Base-by-base conservation (phyloP, 2,888 invertebrate species). In the Harpagoxenus sublaevis region DNA sequence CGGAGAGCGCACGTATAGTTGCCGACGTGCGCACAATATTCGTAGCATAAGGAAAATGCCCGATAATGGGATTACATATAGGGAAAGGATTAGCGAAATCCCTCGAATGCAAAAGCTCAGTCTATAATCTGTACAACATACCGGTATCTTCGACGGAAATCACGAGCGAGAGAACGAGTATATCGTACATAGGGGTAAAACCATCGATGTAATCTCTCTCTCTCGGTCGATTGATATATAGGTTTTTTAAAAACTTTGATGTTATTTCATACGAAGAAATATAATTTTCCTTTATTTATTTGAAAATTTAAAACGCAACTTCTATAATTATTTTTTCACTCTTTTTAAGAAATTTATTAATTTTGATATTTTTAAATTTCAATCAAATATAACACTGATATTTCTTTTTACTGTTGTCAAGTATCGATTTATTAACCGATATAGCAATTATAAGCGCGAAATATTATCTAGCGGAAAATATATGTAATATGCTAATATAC, bases 61-160 rank as follows among this genome's bases (percentile, higher is more conserved):
- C 90, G 92, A 92, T 93, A 94, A 94, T 93, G 90, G 91, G 93
- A 94, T 94, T 93, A 93, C 88, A 82, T 87, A 89, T 88, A 86
- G 88, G 87, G 91, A 91, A 92, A 87, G 92, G 93, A 94, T 93
- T 94, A 93, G 90, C 87, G 92, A 93, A 93, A 94, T 94, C 93
- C 93, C 92, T 91, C 89, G 92, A 91, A 93, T 92, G 93, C 92
- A 91, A 93, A 92, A 91, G 88, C 90, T 89, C 79, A 85, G 88
- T 60, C 45, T 88, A 87, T 91, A 88, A 90, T 89, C 91, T 89
- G 78, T 83, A 83, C 83, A 84, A 86, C 78, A 85, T 70, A 65
- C 74, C n/a, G 74, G 78, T 85, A 89, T 90, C 86, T 83, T 75
- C 87, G 78, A 79, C 53, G 77, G 9, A 86, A 81, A 85, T 74